Evolutionary conservation across 30 jellyfish, hydroid and myxozoan species (phyloP), one percentile per base, ranked within the genome.

Genomic region (Hydractinia echinata): DNA sequence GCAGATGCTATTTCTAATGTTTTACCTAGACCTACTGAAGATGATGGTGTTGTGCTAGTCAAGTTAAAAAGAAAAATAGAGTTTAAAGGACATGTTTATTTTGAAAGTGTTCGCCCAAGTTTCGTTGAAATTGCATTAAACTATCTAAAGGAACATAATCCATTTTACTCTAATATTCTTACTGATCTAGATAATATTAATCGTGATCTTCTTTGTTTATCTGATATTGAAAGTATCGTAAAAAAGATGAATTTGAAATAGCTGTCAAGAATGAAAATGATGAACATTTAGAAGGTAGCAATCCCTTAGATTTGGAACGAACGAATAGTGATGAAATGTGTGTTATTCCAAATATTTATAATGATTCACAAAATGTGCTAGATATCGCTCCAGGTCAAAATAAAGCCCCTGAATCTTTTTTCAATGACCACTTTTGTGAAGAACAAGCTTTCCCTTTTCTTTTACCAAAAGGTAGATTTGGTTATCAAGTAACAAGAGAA

Each of bases 81-180:
- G 30, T 79, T 7, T 39, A 56, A 66, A 7, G 86, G 86, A 8
- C 86, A 79, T 58, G 84, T 79, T 7, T 16, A 6, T 7, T 79
- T 61, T 79, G 86, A 79, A 13, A 13, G 51, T 21, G 84, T 79
- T 8, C 11, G 82, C 8, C 82, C 86, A 14, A 82, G 62, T 44
- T 20, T 16, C 16, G 73, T 79, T 15, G 10, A 14, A 8, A 10
- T 8, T 79, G 82, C 82, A 15, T 77, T 77, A 51, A 16, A 54
- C 15, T 55, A 50, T 39, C 82, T 77, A 77, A 77, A 55, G 53
- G 82, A 39, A 7, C 13, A 8, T 82, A 79, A 58, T 61, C 4
- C 78, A 13, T 67, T 67, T 10, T 67, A 67, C 21, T 58, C 69
- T 58, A 30, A 30, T 30, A 30, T 30, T 30, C 44, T 30, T 30